phyloP scores from a whole-genome alignment of 2,797 vertebrate genomes.

The Tokudaia tokunoshimensis region DNA sequence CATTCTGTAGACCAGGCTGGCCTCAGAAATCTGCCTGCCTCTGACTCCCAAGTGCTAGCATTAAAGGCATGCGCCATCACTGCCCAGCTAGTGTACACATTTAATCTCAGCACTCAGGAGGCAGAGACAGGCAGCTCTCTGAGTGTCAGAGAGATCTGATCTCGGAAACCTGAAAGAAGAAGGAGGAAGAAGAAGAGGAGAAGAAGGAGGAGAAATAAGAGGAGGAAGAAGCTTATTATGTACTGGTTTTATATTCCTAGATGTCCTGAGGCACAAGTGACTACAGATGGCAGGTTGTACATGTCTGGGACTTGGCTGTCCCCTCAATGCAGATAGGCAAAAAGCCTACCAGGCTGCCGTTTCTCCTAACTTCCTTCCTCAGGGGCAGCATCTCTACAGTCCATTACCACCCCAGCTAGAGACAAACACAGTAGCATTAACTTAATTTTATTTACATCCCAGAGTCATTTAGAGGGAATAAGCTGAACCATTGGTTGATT shows the following conservation, averaged over 20 bases:
- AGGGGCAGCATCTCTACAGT: slow-evolving; percentile 77
- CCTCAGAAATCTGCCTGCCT: too few species aligned
- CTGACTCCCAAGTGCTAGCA: too few species aligned
- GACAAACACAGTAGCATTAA: slow-evolving; percentile 86
- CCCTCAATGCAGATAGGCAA: neutral
- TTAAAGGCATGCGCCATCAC: too few species aligned
- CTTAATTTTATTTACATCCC: slow-evolving; percentile 90
- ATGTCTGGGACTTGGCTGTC: neutral
- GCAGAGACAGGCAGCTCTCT: neutral
- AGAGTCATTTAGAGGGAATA: slow-evolving; percentile 87
- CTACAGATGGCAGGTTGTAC: neutral
- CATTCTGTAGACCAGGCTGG: too few species aligned
- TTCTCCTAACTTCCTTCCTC: slow-evolving; percentile 61
- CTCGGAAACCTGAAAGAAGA: neutral
- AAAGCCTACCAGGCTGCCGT: neutral
- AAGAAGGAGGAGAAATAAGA: too few species aligned
- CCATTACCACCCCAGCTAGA: slow-evolving; percentile 85
- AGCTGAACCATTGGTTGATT: slow-evolving; percentile 86
- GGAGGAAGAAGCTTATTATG: too few species aligned
- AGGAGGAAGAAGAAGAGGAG: neutral
- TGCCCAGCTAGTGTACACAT: too few species aligned
- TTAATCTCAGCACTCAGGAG: neutral
- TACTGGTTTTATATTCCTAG: neutral
- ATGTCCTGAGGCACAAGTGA: neutral
- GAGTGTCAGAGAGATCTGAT: neutral